phyloP scores from a whole-genome alignment of 2,888 invertebrate genomes.

The Carpatolechia fugitivella region DNA sequence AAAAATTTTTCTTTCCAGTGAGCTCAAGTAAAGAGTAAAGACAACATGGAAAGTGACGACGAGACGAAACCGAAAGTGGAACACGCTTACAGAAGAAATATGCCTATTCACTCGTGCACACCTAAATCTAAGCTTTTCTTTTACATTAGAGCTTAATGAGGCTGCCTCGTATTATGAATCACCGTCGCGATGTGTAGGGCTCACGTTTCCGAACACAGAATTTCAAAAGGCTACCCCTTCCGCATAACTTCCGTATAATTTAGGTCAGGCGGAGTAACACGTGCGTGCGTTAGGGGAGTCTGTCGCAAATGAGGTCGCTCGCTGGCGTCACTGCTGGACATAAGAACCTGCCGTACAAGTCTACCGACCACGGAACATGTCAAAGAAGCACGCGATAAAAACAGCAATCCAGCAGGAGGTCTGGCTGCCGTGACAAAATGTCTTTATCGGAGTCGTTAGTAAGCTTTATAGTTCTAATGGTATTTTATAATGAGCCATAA shows the following conservation, averaged over 20 bases:
- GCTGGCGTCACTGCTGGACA: constrained; percentile 20
- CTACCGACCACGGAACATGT: constrained; percentile 12
- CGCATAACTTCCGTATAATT: constrained; percentile 38
- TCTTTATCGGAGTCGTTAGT: constrained; percentile 9
- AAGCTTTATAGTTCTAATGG: background rate
- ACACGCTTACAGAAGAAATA: no score
- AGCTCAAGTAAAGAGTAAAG: background rate
- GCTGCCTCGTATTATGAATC: constrained; percentile 31
- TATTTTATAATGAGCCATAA: constrained; percentile 2
- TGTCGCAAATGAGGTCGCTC: constrained; percentile 50
- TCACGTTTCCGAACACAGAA: constrained; percentile 25
- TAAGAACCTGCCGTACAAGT: constrained; percentile 1
- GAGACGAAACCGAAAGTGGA: no score
- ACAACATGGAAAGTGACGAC: no score
- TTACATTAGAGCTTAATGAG: constrained; percentile 23
- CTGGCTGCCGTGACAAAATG: constrained; percentile 9
- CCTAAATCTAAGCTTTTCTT: constrained; percentile 1
- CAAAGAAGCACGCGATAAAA: constrained; percentile 22
- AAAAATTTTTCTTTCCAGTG: no score
- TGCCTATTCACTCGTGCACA: no score
- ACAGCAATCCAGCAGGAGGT: background rate
- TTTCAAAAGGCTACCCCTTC: constrained; percentile 31
- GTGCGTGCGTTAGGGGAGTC: constrained; percentile 46
- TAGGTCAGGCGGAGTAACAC: constrained; percentile 54
- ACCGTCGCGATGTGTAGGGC: constrained; percentile 22